Evolutionary conservation across 1,140 invertebrate genomes (phyloP).

Genomic region (Drosophila ohnishii): DNA sequence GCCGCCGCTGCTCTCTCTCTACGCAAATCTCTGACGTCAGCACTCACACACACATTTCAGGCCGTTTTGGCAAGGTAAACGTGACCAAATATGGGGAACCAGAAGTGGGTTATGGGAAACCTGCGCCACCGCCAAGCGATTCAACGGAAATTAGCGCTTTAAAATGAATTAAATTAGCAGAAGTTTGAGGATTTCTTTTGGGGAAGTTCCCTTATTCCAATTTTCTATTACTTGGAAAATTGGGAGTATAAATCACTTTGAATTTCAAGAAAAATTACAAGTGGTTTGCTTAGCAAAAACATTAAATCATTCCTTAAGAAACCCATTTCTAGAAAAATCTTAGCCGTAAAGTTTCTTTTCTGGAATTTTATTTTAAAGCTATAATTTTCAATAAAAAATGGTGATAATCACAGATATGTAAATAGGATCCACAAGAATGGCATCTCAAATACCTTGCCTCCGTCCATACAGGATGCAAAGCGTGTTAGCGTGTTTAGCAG

Average conservation of each 20-base stretch:
- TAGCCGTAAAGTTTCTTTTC: background rate
- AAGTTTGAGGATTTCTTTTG: background rate
- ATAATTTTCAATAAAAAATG: background rate
- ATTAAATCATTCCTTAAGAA: too few species aligned
- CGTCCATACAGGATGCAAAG: conserved; percentile 35
- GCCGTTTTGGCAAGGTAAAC: conserved; percentile 52
- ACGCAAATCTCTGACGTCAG: conserved; percentile 67
- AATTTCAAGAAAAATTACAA: too few species aligned
- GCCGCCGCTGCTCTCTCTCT: conserved; percentile 28
- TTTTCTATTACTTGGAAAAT: background rate
- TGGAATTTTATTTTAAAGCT: background rate
- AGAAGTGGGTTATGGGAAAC: conserved; percentile 36
- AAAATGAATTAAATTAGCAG: background rate
- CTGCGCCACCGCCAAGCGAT: conserved; percentile 3
- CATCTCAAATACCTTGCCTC: background rate
- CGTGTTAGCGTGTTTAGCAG: conserved; percentile 40
- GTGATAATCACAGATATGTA: conserved; percentile 8
- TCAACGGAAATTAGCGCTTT: conserved; percentile 22
- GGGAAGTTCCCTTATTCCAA: conserved; percentile 2
- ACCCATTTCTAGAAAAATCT: too few species aligned
- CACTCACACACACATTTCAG: conserved; percentile 11
- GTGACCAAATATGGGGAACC: conserved; percentile 72
- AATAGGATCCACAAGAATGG: background rate
- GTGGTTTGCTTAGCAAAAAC: too few species aligned
- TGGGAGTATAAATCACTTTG: background rate